Conservation (phyloP, 2,797 vertebrate species). For the Coendou prehensilis region DNA sequence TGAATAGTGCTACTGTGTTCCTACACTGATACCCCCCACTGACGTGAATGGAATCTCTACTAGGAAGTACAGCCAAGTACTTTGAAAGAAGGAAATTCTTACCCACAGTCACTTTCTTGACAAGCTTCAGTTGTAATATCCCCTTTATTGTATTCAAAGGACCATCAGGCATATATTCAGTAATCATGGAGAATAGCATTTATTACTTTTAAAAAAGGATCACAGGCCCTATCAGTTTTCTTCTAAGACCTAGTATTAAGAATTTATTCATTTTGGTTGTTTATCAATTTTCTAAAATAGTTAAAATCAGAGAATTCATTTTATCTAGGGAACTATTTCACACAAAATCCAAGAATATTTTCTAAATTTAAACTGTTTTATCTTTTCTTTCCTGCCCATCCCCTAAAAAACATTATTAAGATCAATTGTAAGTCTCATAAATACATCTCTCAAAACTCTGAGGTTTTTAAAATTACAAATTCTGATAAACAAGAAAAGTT, state of each 20-base stretch:
- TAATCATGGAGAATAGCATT: not conserved
- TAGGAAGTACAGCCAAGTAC: not conserved
- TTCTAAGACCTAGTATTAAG: not conserved
- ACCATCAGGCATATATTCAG: not conserved
- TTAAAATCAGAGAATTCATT: not conserved
- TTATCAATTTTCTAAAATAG: conserved; percentile 28
- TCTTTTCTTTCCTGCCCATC: not conserved
- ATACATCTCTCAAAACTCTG: not conserved
- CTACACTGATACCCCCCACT: not conserved
- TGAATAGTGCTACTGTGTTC: not conserved
- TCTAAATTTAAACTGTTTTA: conserved; percentile 48
- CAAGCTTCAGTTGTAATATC: not conserved
- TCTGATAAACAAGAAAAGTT: not conserved
- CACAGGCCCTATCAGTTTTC: not conserved
- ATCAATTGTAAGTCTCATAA: not conserved
- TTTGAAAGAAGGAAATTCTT: conserved; percentile 38
- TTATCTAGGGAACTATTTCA: conserved; percentile 20
- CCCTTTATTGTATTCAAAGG: not conserved
- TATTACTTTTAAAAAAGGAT: not conserved
- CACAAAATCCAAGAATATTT: conserved; percentile 13
- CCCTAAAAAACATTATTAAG: not conserved
- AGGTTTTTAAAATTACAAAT: not conserved
- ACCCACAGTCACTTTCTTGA: not conserved
- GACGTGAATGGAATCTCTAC: not conserved
- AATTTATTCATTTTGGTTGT: conserved; percentile 10